Conservation (phyloP, 2,888 invertebrate genomes). For the Nycteola revayana region DNA sequence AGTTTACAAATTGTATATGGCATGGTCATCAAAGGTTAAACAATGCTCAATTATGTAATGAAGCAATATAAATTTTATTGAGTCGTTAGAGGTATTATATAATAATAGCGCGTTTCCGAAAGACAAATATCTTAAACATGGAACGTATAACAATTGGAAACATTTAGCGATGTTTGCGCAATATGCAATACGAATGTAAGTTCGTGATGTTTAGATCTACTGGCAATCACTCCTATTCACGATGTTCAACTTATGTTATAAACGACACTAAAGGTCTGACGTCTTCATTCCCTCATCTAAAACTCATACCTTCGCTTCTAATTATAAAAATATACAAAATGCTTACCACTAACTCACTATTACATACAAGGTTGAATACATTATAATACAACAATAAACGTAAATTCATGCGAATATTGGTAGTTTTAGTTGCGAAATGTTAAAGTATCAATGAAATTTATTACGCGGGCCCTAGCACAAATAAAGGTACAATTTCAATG, state of each 20-base stretch:
- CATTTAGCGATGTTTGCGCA: slow-evolving; percentile 63
- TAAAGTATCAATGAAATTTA: slow-evolving; percentile 29
- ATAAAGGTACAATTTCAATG: no score
- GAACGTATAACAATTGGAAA: slow-evolving; percentile 52
- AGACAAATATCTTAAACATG: slow-evolving; percentile 20
- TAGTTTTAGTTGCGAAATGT: slow-evolving; percentile 24
- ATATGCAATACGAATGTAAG: slow-evolving; percentile 31
- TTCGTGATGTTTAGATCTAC: slow-evolving; percentile 67
- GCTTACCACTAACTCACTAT: slow-evolving; percentile 27
- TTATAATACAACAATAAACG: slow-evolving; percentile 27
- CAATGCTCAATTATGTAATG: slow-evolving; percentile 14
- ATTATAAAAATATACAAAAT: slow-evolving; percentile 39
- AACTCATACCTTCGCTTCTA: slow-evolving; percentile 29
- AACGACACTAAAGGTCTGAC: slow-evolving; percentile 49
- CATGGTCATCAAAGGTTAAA: slow-evolving; percentile 16
- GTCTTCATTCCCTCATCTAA: slow-evolving; percentile 34
- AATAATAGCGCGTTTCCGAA: slow-evolving; percentile 19
- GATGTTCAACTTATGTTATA: slow-evolving; percentile 60
- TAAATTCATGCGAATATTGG: slow-evolving; percentile 30
- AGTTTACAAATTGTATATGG: slow-evolving; percentile 8
- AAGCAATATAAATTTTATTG: slow-evolving; percentile 21
- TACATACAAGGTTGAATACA: slow-evolving; percentile 27
- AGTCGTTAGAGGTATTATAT: slow-evolving; percentile 16
- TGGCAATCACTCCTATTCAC: slow-evolving; percentile 73
- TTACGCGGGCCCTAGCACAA: slow-evolving; percentile 25